Conservation (phyloP, 2,888 invertebrate species). For the Timema cristinae region DNA sequence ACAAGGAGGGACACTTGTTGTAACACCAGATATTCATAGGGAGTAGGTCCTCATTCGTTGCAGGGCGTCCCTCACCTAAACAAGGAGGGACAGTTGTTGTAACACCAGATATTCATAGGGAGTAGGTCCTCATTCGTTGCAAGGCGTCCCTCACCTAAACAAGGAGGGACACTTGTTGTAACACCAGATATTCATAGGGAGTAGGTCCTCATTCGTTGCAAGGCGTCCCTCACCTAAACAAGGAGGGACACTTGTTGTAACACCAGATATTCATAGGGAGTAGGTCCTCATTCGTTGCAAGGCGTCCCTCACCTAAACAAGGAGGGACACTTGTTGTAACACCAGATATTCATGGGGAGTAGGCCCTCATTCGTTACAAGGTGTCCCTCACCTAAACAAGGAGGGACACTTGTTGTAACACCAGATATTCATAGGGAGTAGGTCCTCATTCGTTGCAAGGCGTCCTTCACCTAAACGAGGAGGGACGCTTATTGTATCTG, state of each 20-base stretch:
- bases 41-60: slow-evolving; percentile 87
- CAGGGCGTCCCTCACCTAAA: slow-evolving; percentile 72
- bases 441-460: too few relatives aligned
- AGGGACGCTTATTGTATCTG: too few relatives aligned
- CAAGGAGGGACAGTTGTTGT: neutral
- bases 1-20: neutral
- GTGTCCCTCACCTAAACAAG: slow-evolving; percentile 67
- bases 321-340: too few relatives aligned
- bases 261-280: too few relatives aligned
- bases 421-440: too few relatives aligned
- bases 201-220: too few relatives aligned
- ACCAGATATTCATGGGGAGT: slow-evolving; percentile 88
- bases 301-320: neutral
- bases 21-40: slow-evolving; percentile 99
- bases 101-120: slow-evolving; percentile 97
- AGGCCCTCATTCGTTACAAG: slow-evolving; percentile 83
- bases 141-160: slow-evolving; percentile 72
- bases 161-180: neutral
- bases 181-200: too few relatives aligned
- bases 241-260: too few relatives aligned
- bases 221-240: too few relatives aligned
- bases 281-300: neutral
- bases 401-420: neutral
- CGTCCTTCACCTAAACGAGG: too few relatives aligned
- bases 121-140: slow-evolving; percentile 87